Base-by-base conservation (phyloP, 2,888 invertebrate genomes). In the Linnaemya tessellans region DNA sequence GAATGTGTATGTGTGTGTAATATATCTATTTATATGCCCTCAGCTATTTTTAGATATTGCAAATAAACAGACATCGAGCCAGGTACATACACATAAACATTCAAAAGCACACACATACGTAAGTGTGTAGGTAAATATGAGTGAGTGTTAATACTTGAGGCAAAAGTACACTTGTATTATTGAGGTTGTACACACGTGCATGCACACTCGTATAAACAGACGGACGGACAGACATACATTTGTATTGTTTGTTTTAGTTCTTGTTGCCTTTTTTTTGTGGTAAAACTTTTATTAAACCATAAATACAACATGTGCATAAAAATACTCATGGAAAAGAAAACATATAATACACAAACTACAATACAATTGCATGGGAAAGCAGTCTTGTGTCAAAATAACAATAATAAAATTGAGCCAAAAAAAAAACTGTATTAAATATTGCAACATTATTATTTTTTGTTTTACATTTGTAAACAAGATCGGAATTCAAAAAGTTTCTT, bases 401-500 rank as follows among this genome's bases (percentile, higher is more conserved):
- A 68, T 2, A 51, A 8, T 3, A 18, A 56, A 41, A 41, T 15
- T 5, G 25, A 54, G 58, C 10, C 18, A 38, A 43, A 9, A 20
- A 35, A 38, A 73, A 38, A 80, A 43, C 56, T 65, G n/a, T 64
- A 65, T 65, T 80, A 46, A 65, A 80, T 73, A 71, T 65, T 71
- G 73, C 71, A 80, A 80, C 80, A 80, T 74, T 80, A 67, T 80
- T 80, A 67, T 74, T 74, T 79, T 74, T 74, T 80, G 67, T 80
- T 80, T 74, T 74, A 80, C 80, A 51, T 51, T 67, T 74, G 67
- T 74, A 74, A 80, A 80, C 80, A 74, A 80, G 67, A 80, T 68
- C 60, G 18, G 54, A 68, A 80, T 67, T 67, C 51, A 41, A 51
- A 67, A 80, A 68, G 49, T 56, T 71, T 46, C 7, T 35, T 67